Evolutionary conservation across 2,888 invertebrate species (phyloP).

Genomic region (Carpatolechia fugitivella): DNA sequence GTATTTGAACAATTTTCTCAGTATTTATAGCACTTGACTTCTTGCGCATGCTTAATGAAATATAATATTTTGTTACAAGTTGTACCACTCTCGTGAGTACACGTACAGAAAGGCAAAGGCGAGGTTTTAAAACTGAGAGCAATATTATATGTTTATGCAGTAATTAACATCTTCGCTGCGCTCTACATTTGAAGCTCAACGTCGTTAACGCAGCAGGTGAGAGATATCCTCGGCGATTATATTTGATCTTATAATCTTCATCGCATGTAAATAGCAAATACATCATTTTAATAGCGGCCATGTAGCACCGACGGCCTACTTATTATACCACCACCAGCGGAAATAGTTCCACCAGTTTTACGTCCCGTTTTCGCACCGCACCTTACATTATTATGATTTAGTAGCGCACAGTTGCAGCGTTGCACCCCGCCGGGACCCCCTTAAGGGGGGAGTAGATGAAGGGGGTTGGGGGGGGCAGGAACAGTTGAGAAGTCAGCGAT

Average conservation of each 20-base stretch:
- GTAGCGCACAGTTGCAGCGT: conserved; percentile 65
- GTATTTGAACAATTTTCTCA: no score
- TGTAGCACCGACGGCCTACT: conserved; percentile 3
- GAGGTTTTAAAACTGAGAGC: not conserved
- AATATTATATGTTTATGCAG: not conserved
- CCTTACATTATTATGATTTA: conserved; percentile 76
- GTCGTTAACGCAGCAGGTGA: conserved; percentile 1
- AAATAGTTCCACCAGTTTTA: conserved; percentile 15
- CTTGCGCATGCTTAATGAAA: no score
- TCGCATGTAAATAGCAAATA: conserved; percentile 6
- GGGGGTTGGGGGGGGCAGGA: conserved; percentile 22
- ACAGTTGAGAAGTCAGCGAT: conserved; percentile 55
- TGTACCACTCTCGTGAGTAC: no score
- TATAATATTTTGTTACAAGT: no score
- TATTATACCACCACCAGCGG: not conserved
- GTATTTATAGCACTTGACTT: no score
- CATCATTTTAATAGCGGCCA: not conserved
- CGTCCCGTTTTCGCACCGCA: conserved; percentile 44
- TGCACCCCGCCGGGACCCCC: conserved; percentile 36
- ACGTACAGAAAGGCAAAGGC: no score
- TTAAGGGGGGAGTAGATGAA: conserved; percentile 12
- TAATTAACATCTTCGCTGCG: not conserved
- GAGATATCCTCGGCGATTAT: not conserved
- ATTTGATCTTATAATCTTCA: not conserved
- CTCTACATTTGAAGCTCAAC: not conserved